A percentile compares a stretch with the other conserved stretches of the same genome.
These are phyloP conservation scores for Zoanthus solanderi DNA, from an alignment of 92 coral and sea anemone species.

Conservation along the genomic window DNA sequence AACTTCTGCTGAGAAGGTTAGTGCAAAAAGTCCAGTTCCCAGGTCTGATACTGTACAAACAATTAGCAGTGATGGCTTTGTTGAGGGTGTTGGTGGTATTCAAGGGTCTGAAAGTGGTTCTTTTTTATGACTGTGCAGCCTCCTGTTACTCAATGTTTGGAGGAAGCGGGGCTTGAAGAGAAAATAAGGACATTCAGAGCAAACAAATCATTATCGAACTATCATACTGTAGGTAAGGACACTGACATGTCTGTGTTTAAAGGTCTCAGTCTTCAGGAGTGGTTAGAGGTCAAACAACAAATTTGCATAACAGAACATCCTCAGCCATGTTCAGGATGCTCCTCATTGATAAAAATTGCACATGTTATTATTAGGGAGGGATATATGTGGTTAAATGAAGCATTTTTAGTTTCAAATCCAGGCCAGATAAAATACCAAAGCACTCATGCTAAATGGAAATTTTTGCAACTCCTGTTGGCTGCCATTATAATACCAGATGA, in stretches of 20 bases:
- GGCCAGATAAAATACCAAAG: constrained; percentile 30
- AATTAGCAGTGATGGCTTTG: constrained; percentile 14
- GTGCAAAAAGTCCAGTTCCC: constrained; percentile 10
- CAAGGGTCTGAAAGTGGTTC: constrained; percentile 14
- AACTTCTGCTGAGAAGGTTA: constrained; percentile 18
- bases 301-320: constrained; percentile 49
- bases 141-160: constrained; percentile 37
- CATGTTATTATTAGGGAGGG: constrained; percentile 30
- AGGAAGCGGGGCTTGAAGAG: constrained; percentile 47
- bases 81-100: neutral
- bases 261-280: constrained; percentile 47
- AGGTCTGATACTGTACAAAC: constrained; percentile 22
- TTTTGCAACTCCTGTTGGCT: constrained; percentile 45
- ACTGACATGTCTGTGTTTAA: constrained; percentile 47
- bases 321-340: constrained; percentile 49
- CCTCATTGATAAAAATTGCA: constrained; percentile 38
- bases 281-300: constrained; percentile 38
- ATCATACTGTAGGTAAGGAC: constrained; percentile 33
- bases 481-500: constrained; percentile 48
- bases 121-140: constrained; percentile 48
- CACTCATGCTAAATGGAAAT: constrained; percentile 28
- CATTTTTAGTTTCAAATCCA: constrained; percentile 55
- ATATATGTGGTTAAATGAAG: constrained; percentile 51
- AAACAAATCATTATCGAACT: constrained; percentile 54
- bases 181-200: constrained; percentile 50